Evolutionary conservation across 2,797 vertebrate species (phyloP).

Genomic region (Aplochiton taeniatus): DNA sequence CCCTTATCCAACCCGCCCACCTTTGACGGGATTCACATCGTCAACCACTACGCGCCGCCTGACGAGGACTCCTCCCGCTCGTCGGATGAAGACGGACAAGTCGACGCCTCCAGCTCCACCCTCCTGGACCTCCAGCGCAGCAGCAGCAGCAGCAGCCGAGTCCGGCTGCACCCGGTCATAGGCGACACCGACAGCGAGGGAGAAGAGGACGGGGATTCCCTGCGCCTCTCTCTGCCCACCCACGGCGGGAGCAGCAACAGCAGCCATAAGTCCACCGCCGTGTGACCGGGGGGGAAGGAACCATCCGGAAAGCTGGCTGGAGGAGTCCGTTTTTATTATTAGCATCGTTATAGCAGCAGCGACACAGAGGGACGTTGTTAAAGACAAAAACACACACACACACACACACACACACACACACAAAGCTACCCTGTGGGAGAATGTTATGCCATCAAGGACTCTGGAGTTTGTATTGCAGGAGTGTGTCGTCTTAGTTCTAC

Average conservation of each 20-base stretch:
- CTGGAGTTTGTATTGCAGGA: constrained; percentile 5
- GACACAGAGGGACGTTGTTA: no score
- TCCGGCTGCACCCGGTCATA: constrained; percentile 79
- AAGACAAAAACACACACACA: no score
- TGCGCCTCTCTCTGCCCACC: constrained; percentile 70
- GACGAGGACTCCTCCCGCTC: constrained; percentile 85
- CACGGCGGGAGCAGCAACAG: constrained; percentile 31
- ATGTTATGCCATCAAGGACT: constrained; percentile 3
- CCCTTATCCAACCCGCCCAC: constrained; percentile 76
- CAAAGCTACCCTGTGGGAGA: no score
- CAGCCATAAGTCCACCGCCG: constrained; percentile 86
- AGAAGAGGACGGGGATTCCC: constrained; percentile 76
- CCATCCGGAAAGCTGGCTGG: background rate
- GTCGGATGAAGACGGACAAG: constrained; percentile 87
- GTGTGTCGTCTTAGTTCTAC: no score
- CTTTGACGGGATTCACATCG: constrained; percentile 97
- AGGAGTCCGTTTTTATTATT: background rate
- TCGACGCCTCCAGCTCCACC: background rate
- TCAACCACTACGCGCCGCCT: constrained; percentile 88
- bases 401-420: no score
- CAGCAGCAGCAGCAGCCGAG: constrained; percentile 67
- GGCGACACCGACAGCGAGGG: constrained; percentile 84
- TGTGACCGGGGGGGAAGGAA: constrained; percentile 71
- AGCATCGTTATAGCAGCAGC: background rate
- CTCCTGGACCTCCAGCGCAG: constrained; percentile 63